Conservation (phyloP, 2,888 invertebrate genomes). For the Acleris laterana region DNA sequence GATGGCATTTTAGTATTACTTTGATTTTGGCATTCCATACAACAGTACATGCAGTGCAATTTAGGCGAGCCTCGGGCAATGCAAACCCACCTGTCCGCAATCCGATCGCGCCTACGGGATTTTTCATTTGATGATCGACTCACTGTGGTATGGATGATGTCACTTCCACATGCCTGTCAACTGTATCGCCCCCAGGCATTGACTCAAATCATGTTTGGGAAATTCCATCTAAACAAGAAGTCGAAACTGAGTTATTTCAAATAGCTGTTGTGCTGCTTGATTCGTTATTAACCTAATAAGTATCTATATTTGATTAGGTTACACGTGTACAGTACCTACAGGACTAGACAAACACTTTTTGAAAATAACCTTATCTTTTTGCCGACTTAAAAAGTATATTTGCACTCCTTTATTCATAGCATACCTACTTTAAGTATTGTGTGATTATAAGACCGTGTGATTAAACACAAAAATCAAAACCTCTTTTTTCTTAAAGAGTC, state of each 20-base stretch:
- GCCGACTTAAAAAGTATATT: too few species aligned
- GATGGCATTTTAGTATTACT: too few species aligned
- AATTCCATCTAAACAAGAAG: background rate
- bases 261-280: background rate
- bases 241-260: background rate
- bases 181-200: background rate
- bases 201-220: background rate
- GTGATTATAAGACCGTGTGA: too few species aligned
- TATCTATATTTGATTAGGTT: too few species aligned
- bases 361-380: too few species aligned
- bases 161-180: slow-evolving; percentile 47
- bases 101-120: slow-evolving; percentile 62
- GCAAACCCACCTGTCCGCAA: slow-evolving; percentile 70
- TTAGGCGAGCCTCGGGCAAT: slow-evolving; percentile 48
- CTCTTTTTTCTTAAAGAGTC: too few species aligned
- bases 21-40: background rate
- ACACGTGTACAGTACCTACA: too few species aligned
- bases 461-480: too few species aligned
- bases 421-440: too few species aligned
- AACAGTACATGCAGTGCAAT: slow-evolving; percentile 47
- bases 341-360: too few species aligned
- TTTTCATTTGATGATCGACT: slow-evolving; percentile 49
- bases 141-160: slow-evolving; percentile 50
- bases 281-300: background rate
- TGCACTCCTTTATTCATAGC: too few species aligned